Conservation (phyloP, 1,140 invertebrate genomes). For the Bombus waltoni region DNA sequence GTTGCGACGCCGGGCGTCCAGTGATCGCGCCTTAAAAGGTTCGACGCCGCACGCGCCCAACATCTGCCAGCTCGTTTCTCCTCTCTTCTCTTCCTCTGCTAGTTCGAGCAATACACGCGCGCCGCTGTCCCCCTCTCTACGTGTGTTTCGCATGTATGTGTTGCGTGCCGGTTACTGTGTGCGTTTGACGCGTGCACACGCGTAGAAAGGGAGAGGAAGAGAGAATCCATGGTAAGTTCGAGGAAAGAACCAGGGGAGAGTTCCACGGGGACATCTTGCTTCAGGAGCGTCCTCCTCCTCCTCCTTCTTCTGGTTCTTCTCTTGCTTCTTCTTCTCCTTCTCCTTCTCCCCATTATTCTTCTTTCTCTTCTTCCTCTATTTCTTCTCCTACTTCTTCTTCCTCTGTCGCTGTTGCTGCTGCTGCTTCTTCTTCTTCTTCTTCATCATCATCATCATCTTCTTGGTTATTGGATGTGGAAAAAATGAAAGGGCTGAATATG, state of each 20-base stretch:
- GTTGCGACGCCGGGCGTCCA: constrained; percentile 81
- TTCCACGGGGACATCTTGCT: neutral
- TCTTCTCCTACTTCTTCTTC: too few species aligned
- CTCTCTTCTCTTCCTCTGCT: constrained; percentile 41
- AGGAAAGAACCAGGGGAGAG: constrained; percentile 4
- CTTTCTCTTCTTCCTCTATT: too few species aligned
- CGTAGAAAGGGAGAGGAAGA: neutral
- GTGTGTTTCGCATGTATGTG: neutral
- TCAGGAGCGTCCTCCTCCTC: neutral
- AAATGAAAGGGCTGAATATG: too few species aligned
- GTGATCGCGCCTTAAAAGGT: constrained; percentile 83
- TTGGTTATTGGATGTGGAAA: too few species aligned
- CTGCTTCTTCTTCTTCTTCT: too few species aligned
- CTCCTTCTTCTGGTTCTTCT: neutral
- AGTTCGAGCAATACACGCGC: constrained; percentile 28
- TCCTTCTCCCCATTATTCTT: too few species aligned
- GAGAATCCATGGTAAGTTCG: constrained; percentile 21
- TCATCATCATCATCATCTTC: too few species aligned
- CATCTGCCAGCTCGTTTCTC: constrained; percentile 77
- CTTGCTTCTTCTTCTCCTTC: too few species aligned
- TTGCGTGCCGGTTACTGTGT: neutral
- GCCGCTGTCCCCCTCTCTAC: neutral
- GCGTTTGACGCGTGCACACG: constrained; percentile 24
- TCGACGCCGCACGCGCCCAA: constrained; percentile 82
- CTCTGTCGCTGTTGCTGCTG: too few species aligned